Evolutionary conservation across 2,888 invertebrate species (phyloP), one percentile per base, ranked within the genome.

Genomic region (Netelia inedita): DNA sequence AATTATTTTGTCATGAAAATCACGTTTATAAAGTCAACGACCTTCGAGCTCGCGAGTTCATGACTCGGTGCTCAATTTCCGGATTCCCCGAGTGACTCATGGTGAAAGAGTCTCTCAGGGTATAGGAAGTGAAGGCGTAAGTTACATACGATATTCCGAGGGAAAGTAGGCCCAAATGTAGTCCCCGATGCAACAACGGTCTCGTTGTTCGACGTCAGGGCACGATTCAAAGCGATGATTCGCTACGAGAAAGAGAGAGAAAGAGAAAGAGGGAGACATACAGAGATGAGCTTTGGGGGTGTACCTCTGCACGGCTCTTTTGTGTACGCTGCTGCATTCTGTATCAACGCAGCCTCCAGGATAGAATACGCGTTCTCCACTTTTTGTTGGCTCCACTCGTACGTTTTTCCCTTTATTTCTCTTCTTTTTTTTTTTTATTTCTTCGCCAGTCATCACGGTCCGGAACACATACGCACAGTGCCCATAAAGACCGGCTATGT

Each of bases 41-140:
- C 65, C 46, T 79, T 66, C 19, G 23, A 72, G 55, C 28, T 76
- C 57, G 21, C 21, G 2, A 41, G 55, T 50, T 43, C 23, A 3
- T 28, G 46, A 46, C 46, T 43, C 11, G 19, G 63, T 74, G 55
- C 55, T 72, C n/a, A 11, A 85, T 86, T 82, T 86, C 73, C 73
- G 72, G 78, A 82, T 80, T 84, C 82, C 82, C 80, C 57, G 46
- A 41, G 79, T 85, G 86, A 86, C 63, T 86, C 84, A 86, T 66
- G 16, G 59, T 9, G 72, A 55, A 43, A 59, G 16, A 72, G 55
- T 16, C 11, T 59, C 79, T 72, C 65, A 14, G n/a, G 55, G 28
- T n/a, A 50, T 19, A 61, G 21, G 57, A 69, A 61, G 65, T 68
- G 28, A 41, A 74, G 66, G 72, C 69, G 68, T 65, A 46, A 50